Conservation (phyloP, 2,113 vertebrate species). For the Bagarius yarrelli region DNA sequence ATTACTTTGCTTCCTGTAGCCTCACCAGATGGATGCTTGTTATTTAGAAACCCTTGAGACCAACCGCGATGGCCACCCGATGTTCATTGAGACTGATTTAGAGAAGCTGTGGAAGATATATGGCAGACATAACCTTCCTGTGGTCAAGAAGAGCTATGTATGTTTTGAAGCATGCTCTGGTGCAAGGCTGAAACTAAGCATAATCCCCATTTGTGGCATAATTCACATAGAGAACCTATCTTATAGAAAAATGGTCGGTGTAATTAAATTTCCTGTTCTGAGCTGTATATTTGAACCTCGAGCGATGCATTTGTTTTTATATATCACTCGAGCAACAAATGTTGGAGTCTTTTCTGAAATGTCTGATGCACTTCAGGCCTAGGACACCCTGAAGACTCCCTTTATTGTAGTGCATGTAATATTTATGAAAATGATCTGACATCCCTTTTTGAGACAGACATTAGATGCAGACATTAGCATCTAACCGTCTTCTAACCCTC, state of each 20-base stretch:
- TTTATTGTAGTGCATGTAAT: not conserved
- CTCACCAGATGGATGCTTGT: constrained; percentile 26
- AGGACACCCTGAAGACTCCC: not conserved
- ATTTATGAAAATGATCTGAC: constrained; percentile 21
- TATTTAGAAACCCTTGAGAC: constrained; percentile 17
- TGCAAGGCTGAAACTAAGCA: constrained; percentile 30
- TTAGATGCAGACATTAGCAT: constrained; percentile 1
- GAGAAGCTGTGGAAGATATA: constrained; percentile 10
- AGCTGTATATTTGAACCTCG: not conserved
- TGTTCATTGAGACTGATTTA: constrained; percentile 40
- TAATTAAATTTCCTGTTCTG: not conserved
- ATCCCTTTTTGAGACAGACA: constrained; percentile 21
- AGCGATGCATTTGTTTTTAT: not conserved
- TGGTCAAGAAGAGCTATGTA: constrained; percentile 45
- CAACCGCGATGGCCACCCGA: constrained; percentile 16
- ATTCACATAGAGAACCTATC: constrained; percentile 33
- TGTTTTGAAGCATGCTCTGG: constrained; percentile 26
- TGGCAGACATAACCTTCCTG: constrained; percentile 19
- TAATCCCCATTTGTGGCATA: constrained; percentile 10
- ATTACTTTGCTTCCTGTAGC: constrained; percentile 13
- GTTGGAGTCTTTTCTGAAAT: not conserved
- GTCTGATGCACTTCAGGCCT: not conserved
- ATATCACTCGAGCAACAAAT: not conserved
- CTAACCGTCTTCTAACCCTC: not conserved
- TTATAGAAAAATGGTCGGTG: not conserved